Percentiles rank a stretch among this genome's conserved stretches.
Evolutionary conservation across 2,888 invertebrate genomes (phyloP).

Genomic region (Drosophila nr. perissopoda): DNA sequence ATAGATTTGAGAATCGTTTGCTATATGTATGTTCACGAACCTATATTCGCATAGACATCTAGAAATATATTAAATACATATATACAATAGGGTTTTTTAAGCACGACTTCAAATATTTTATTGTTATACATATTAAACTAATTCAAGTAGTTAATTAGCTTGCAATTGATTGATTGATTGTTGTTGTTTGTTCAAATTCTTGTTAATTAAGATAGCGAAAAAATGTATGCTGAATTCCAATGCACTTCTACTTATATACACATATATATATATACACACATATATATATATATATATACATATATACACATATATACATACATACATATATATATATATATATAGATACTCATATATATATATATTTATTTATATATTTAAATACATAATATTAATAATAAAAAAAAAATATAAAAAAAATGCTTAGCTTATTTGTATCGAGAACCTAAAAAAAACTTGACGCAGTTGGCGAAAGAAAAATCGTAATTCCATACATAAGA

Average conservation of each 20-base stretch:
- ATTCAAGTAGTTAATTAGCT: constrained; percentile 14
- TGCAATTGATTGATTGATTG: constrained; percentile 21
- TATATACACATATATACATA: background rate
- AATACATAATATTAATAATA: constrained; percentile 6
- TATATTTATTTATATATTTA: background rate
- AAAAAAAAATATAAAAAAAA: constrained; percentile 1
- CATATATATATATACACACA: constrained; percentile 18
- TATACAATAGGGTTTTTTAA: constrained; percentile 35
- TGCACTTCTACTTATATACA: constrained; percentile 39
- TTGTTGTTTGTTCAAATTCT: constrained; percentile 15
- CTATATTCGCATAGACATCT: constrained; percentile 48
- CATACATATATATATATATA: background rate
- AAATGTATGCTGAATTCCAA: constrained; percentile 13
- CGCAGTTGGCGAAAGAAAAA: constrained; percentile 4
- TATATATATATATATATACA: background rate
- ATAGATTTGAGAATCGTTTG: constrained; percentile 45
- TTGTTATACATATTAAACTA: constrained; percentile 4
- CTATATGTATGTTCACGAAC: constrained; percentile 10
- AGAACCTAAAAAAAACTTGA: constrained; percentile 10
- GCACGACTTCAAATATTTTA: constrained; percentile 9
- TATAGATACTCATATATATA: background rate
- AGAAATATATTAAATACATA: constrained; percentile 52
- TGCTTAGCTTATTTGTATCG: constrained; percentile 3
- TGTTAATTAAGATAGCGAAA: constrained; percentile 23
- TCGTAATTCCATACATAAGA: background rate